Evolutionary conservation across 2,888 invertebrate genomes (phyloP).

Genomic region (Acanthosepion esculentum): DNA sequence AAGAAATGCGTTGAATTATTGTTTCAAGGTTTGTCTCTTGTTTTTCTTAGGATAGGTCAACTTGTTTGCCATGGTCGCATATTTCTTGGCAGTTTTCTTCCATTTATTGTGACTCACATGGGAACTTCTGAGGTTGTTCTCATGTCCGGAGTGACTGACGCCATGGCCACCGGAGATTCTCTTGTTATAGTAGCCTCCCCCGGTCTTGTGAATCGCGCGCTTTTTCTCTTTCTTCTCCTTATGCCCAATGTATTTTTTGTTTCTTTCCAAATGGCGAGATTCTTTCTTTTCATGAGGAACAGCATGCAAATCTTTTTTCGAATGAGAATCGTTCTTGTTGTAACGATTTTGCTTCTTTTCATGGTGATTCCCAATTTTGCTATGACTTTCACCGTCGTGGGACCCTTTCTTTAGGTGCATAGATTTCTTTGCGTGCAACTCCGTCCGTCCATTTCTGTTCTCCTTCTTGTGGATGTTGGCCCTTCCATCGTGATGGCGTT

Average conservation of each 20-base stretch:
- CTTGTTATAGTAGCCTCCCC: not conserved
- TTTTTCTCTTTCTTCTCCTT: slow-evolving; percentile 18
- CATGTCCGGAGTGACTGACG: not conserved
- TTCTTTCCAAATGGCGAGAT: not conserved
- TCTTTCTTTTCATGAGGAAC: not conserved
- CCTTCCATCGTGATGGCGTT: not conserved
- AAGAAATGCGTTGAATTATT: not conserved
- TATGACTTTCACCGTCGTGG: not conserved
- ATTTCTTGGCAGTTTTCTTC: not conserved
- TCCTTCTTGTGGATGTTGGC: not conserved
- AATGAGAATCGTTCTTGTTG: not conserved
- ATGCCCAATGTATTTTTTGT: not conserved
- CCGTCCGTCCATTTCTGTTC: not conserved
- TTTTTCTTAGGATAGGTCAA: not conserved
- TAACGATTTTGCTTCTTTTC: not conserved
- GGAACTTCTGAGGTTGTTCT: not conserved
- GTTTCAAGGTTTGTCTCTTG: not conserved
- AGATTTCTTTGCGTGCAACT: not conserved
- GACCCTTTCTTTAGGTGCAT: not conserved
- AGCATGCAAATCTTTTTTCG: not conserved
- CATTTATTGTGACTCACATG: not conserved
- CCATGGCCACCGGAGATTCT: not conserved
- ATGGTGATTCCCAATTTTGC: not conserved
- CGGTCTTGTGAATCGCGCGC: not conserved
- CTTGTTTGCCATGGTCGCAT: not conserved